phyloP scores from a whole-genome alignment of 2,888 invertebrate genomes.

The Drosophila birchii region DNA sequence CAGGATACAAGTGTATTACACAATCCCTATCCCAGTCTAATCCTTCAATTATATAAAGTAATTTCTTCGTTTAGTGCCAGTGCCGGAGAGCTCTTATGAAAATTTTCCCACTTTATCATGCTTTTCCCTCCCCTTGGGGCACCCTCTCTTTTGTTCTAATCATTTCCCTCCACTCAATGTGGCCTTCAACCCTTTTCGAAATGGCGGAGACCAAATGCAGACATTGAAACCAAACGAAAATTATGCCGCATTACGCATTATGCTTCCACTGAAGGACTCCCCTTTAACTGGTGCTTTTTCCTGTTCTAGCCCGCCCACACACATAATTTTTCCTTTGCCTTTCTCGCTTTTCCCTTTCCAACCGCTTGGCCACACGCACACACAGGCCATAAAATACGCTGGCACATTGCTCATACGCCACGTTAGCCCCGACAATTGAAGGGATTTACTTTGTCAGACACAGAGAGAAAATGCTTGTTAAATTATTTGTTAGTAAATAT shows the following conservation, averaged over 20 bases:
- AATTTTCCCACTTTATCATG: slow-evolving; percentile 38
- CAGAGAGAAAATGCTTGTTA: background rate
- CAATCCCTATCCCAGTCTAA: background rate
- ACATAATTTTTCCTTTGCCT: slow-evolving; percentile 9
- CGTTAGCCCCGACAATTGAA: slow-evolving; percentile 67
- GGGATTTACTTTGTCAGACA: slow-evolving; percentile 39
- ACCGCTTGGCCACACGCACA: slow-evolving; percentile 58
- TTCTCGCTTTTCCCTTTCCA: slow-evolving; percentile 17
- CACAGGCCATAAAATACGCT: slow-evolving; percentile 67
- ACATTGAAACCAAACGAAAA: slow-evolving; percentile 61
- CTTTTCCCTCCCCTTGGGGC: background rate
- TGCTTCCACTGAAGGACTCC: slow-evolving; percentile 30
- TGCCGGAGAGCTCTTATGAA: slow-evolving; percentile 4
- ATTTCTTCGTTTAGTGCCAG: slow-evolving; percentile 11
- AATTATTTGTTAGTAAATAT: background rate
- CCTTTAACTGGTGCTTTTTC: slow-evolving; percentile 2
- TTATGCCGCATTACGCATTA: slow-evolving; percentile 57
- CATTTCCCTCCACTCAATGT: slow-evolving; percentile 21
- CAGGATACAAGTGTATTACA: background rate
- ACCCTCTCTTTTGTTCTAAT: slow-evolving; percentile 28
- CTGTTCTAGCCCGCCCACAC: background rate
- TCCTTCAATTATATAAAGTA: slow-evolving; percentile 18
- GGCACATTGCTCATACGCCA: slow-evolving; percentile 72
- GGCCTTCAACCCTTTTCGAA: slow-evolving; percentile 46
- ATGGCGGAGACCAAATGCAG: slow-evolving; percentile 56